Evolutionary conservation across 2,888 invertebrate species (phyloP), one percentile per base, ranked within the genome.

Genomic region (Julus scanicus): DNA sequence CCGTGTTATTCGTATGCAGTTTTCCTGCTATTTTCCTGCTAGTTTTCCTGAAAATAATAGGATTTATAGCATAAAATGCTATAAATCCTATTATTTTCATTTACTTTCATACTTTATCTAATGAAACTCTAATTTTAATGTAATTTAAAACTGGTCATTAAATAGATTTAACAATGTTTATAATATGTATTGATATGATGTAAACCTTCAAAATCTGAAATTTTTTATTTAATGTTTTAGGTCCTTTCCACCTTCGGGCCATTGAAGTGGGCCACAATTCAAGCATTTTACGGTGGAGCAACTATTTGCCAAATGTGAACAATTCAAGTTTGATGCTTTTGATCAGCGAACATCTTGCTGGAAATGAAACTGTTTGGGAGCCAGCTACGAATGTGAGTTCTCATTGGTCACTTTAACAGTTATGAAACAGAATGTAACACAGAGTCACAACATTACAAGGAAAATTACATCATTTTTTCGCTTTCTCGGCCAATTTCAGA

Each of bases 201-300:
- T 71, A 71, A 20, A 5, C 8, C 8, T n/a, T 29, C 3, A 4
- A 13, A 53, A 53, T 53, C 13, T 53, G 15, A 11, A 17, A 86
- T 86, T 87, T 87, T 49, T 57, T 86, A 49, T 37, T 88, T n/a
- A 2, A 49, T 53, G 53, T 48, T 71, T 13, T 40, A 88, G 88
- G 88, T 71, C 83, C 88, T 20, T 88, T 88, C 17, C 40, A 48
- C 13, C 49, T 88, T 15, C 29, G 39, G 37, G 86, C 84, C n/a
- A 40, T 87, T 15, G 87, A 88, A 17, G 57, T 57, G 37, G 44
- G 37, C 20, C 88, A 88, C 53, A 88, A 88, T 53, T 86, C 88
- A 2, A 88, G 63, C 17, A 13, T 83, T 2, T 40, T 88, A 15
- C 40, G 83, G 29, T 88, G 88, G 88, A 40, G 88, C 29, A 29